Conservation (phyloP, 2,113 vertebrate genomes). For the Sapajus apella region DNA sequence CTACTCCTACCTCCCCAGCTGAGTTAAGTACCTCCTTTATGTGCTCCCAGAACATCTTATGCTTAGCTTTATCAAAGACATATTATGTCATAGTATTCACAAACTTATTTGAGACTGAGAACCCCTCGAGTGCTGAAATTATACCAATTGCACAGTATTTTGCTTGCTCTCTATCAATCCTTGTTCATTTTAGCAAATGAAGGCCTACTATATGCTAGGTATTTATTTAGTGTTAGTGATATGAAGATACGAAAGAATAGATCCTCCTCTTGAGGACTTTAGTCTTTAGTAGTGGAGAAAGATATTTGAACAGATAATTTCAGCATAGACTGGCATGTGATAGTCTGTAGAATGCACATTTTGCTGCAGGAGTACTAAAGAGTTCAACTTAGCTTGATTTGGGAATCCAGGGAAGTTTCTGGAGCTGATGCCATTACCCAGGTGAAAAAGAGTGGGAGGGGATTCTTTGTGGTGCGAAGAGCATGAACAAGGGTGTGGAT, state of each 20-base stretch:
- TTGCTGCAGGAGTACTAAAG: background rate
- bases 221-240: background rate
- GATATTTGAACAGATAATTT: background rate
- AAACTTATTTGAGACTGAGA: background rate
- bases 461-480: background rate
- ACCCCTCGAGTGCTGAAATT: background rate
- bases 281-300: background rate
- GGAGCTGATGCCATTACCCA: background rate
- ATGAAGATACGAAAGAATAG: background rate
- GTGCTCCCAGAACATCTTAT: background rate
- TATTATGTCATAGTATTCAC: background rate
- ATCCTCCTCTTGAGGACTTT: background rate
- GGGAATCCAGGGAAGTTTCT: background rate
- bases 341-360: background rate
- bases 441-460: background rate
- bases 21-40: background rate
- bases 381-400: background rate
- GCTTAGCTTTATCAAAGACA: background rate
- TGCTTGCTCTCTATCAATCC: background rate
- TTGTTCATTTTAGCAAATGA: background rate
- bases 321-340: background rate
- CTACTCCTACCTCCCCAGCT: background rate
- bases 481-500: background rate
- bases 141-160: fast-evolving
- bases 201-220: no score